Evolutionary conservation across 2,888 invertebrate genomes (phyloP).

Genomic region (Didymodactylos carnosus): DNA sequence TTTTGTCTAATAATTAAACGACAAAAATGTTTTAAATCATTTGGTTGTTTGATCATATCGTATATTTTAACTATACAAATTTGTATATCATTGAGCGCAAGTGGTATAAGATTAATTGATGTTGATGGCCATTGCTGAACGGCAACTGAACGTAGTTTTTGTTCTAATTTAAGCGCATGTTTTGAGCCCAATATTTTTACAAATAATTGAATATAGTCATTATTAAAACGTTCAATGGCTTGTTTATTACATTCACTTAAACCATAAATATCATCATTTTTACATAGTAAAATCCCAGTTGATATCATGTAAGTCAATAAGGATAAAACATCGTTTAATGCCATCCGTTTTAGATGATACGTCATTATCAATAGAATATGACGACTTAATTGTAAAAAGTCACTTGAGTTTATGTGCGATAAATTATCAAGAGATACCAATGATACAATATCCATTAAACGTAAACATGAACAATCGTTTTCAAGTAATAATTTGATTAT

Average conservation of each 20-base stretch:
- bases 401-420: neutral
- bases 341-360: neutral
- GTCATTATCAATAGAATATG: neutral
- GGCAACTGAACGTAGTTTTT: too few species aligned
- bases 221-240: neutral
- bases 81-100: neutral
- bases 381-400: neutral
- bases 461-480: neutral
- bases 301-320: neutral
- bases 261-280: neutral
- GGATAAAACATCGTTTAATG: neutral
- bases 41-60: neutral
- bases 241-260: neutral
- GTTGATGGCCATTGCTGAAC: neutral
- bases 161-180: neutral
- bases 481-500: neutral
- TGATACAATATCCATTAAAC: neutral
- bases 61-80: neutral
- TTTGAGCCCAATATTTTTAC: neutral
- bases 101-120: neutral
- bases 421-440: neutral
- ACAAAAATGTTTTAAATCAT: neutral
- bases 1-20: neutral
- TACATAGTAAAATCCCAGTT: neutral
- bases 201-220: neutral